Conservation (phyloP, 1,140 invertebrate genomes). For the Yoshiicerus persimilis region DNA sequence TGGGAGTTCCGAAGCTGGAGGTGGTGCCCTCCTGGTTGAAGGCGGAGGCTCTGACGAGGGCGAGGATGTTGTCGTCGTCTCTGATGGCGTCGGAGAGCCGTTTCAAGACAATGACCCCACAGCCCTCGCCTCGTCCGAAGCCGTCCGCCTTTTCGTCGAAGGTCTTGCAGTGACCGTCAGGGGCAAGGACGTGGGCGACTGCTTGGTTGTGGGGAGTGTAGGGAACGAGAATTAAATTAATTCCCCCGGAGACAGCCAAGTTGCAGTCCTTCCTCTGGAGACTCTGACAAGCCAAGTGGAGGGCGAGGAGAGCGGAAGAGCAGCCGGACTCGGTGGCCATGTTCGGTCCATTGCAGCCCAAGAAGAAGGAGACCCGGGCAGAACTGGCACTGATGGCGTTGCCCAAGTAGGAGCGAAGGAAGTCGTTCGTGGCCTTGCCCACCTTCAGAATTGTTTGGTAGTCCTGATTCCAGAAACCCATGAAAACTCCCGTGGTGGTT, state of each 20-base stretch:
- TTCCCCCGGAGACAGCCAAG: slow-evolving; percentile 27
- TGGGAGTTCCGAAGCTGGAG: slow-evolving; percentile 19
- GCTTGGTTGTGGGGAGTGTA: background rate
- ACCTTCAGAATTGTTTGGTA: background rate
- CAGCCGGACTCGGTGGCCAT: slow-evolving; percentile 18
- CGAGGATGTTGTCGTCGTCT: background rate
- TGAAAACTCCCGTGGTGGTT: slow-evolving; percentile 10
- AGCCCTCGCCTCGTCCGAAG: background rate
- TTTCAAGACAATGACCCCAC: slow-evolving; percentile 14
- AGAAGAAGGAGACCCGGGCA: slow-evolving; percentile 1
- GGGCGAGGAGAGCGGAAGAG: slow-evolving; percentile 2
- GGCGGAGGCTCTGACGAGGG: slow-evolving; percentile 4
- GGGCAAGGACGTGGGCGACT: background rate
- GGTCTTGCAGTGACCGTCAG: background rate
- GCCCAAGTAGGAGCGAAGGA: slow-evolving; percentile 17
- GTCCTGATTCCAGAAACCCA: slow-evolving; percentile 6
- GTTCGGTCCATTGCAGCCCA: slow-evolving; percentile 29
- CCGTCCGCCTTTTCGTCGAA: no score
- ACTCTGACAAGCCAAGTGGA: slow-evolving; percentile 36
- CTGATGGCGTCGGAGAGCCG: slow-evolving; percentile 10
- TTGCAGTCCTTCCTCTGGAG: slow-evolving; percentile 1
- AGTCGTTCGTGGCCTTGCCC: background rate
- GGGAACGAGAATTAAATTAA: slow-evolving; percentile 22
- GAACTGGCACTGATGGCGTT: slow-evolving; percentile 30
- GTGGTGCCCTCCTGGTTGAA: slow-evolving; percentile 20